Evolutionary conservation across 1,140 invertebrate species (phyloP), one percentile per base, ranked within the genome.

Genomic region (Coptotermes formosanus): DNA sequence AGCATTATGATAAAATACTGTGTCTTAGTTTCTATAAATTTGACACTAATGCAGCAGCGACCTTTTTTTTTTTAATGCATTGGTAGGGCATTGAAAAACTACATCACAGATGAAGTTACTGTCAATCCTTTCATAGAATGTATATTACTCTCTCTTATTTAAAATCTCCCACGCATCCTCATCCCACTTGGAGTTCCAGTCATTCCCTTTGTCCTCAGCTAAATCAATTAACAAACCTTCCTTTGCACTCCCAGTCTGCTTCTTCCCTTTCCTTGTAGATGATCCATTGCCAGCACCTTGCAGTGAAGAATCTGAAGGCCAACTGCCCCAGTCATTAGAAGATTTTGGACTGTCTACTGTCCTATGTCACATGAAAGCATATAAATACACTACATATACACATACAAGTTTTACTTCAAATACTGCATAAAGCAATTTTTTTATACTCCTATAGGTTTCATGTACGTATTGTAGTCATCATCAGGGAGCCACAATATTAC

Each of bases 151-250:
- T 83, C 83, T 86, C 75, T 86, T 83, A 59, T 86, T 86, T 64
- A 86, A 64, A 45, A 86, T 86, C 52, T 86, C 85, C 85, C 85
- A 86, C 21, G 85, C 82, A 82, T 86, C 85, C 43, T 86, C 85
- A 59, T 86, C 85, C 85, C 85, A 86, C 38, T 83, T 86, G 8
- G 81, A 83, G 69, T 86, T 83, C 85, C 85, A 86, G 19, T 83
- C 85, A 48, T 55, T 59, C 45, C 38, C 82, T 59, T 86, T 86
- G 9, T 86, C 85, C 44, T 86, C 85, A 9, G 75, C 85, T 23
- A 86, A 86, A 59, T 86, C 85, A 21, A 86, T 86, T 21, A 86
- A 82, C 45, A 86, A 59, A 44, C 85, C 85, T 83, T 86, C 85
- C 23, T 86, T 86, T 32, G 85, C 59, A 75, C 64, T 75, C 38